phyloP scores from a whole-genome alignment of 2,888 invertebrate species.

The Antitype chi region DNA sequence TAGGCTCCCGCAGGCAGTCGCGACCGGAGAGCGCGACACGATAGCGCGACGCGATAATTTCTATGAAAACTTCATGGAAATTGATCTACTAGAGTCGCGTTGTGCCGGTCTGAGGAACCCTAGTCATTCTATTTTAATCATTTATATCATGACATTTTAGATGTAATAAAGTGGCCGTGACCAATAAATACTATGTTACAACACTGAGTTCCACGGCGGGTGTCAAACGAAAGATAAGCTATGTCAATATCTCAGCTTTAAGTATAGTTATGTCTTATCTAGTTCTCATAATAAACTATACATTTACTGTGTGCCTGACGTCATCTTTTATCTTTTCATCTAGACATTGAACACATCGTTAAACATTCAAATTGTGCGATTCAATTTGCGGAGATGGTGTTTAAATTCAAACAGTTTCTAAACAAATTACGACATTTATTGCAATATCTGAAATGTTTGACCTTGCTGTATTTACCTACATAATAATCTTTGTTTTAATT shows the following conservation, averaged over 20 bases:
- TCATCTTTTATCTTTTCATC: background rate
- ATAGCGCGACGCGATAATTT: too few relatives aligned
- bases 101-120: too few relatives aligned
- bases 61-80: too few relatives aligned
- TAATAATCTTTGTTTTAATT: background rate
- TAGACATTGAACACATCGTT: slow-evolving; percentile 24
- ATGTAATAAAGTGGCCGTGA: too few relatives aligned
- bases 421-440: background rate
- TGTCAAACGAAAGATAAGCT: background rate
- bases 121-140: too few relatives aligned
- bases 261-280: background rate
- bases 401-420: background rate
- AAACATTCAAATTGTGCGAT: slow-evolving; percentile 12
- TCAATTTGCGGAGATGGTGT: background rate
- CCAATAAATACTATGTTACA: too few relatives aligned
- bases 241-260: background rate
- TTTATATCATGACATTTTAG: too few relatives aligned
- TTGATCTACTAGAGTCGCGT: too few relatives aligned
- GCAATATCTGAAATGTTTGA: too few relatives aligned
- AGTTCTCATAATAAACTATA: background rate
- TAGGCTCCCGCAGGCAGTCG: too few relatives aligned
- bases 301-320: slow-evolving; percentile 1
- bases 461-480: background rate
- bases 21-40: too few relatives aligned
- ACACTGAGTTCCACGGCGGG: background rate